Conservation (phyloP, 2,888 invertebrate genomes). For the Hydraecia micacea region DNA sequence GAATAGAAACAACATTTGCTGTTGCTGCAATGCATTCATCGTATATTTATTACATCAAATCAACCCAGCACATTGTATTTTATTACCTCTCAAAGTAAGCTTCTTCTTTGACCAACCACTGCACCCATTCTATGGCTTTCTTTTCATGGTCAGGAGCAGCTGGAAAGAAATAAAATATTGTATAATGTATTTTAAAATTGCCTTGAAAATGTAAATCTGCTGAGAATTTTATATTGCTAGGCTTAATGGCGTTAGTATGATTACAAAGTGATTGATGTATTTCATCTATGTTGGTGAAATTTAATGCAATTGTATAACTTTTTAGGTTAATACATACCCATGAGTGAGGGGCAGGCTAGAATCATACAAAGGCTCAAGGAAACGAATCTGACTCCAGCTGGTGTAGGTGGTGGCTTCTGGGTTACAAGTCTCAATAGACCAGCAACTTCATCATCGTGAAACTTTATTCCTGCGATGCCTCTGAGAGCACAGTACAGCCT, state of each 20-base stretch:
- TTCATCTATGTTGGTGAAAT: neutral
- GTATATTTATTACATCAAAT: neutral
- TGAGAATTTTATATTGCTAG: neutral
- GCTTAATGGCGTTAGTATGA: neutral
- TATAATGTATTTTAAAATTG: neutral
- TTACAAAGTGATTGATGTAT: neutral
- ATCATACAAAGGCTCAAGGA: slow-evolving; percentile 98
- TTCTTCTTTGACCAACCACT: slow-evolving; percentile 97
- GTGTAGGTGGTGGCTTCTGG: slow-evolving; percentile 96
- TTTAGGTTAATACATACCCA: slow-evolving; percentile 84
- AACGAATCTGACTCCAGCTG: slow-evolving; percentile 97
- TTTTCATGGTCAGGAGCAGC: slow-evolving; percentile 94
- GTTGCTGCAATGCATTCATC: neutral
- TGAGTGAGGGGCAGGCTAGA: slow-evolving; percentile 97
- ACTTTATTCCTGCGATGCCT: slow-evolving; percentile 98
- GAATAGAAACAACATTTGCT: slow-evolving; percentile 3
- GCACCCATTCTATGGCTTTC: slow-evolving; percentile 97
- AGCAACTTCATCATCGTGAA: slow-evolving; percentile 97
- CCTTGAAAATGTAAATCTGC: neutral
- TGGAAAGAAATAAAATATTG: slow-evolving; percentile 67
- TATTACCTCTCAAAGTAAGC: slow-evolving; percentile 94
- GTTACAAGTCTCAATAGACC: slow-evolving; percentile 96
- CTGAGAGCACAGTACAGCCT: slow-evolving; percentile 97
- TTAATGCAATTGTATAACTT: neutral
- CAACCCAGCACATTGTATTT: neutral